Evolutionary conservation across 1,140 invertebrate species (phyloP).

Genomic region (Notospermus geniculatus): DNA sequence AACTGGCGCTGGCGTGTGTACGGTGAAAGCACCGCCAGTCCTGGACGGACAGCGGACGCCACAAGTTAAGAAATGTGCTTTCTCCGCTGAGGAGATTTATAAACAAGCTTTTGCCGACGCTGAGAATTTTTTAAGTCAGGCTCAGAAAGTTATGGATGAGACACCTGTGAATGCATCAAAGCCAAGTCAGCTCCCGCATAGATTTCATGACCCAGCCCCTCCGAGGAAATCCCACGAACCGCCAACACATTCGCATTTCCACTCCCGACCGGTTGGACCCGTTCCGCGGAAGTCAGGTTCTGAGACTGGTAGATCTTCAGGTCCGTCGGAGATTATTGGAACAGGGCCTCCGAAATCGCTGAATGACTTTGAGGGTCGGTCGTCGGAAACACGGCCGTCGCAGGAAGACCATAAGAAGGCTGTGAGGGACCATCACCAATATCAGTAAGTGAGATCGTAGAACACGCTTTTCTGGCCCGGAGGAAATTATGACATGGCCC

Average conservation of each 20-base stretch:
- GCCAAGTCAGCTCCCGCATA: background rate
- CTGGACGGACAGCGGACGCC: too few species aligned
- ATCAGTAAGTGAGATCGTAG: slow-evolving; percentile 29
- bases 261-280: background rate
- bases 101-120: slow-evolving; percentile 25
- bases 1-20: too few species aligned
- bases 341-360: background rate
- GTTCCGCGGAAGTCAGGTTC: background rate
- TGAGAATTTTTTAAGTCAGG: background rate
- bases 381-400: background rate
- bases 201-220: slow-evolving; percentile 18
- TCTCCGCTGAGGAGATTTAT: slow-evolving; percentile 41
- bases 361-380: background rate
- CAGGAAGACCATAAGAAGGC: slow-evolving; percentile 33
- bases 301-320: background rate
- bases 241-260: slow-evolving; percentile 1
- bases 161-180: background rate
- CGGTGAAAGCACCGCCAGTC: too few species aligned
- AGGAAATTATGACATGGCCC: too few species aligned
- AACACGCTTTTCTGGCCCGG: too few species aligned
- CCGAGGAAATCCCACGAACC: slow-evolving; percentile 4
- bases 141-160: background rate
- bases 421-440: slow-evolving; percentile 41
- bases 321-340: background rate
- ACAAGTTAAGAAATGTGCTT: slow-evolving; percentile 13